Base-by-base conservation (phyloP, 2,888 invertebrate genomes). In the Melanophora roralis region DNA sequence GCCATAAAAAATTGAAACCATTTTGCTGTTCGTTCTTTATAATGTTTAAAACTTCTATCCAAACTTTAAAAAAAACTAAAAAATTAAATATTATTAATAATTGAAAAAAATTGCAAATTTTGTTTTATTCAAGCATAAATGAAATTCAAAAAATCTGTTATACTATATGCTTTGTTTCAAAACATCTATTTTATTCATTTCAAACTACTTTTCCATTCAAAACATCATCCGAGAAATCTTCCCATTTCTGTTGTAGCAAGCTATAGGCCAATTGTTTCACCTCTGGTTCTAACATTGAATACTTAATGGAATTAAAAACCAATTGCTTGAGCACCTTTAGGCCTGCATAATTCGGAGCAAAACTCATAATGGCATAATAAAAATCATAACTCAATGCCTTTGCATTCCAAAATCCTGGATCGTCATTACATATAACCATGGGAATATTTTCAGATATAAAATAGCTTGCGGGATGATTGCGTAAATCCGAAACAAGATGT, bases 341-440 rank as follows among this genome's bases (percentile, higher is more conserved):
- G 34, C 93, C 94, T 0, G 92, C 91, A 64, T 90, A 88, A 36
- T 89, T 88, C 1, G 92, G 91, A 55, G 93, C 92, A 83, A 94
- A 91, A 4, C 92, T 93, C 91, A 94, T 92, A 82, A 94, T 93
- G 1, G 92, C 92, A 84, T 93, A 91, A 86, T 94, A 94, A 86
- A 93, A 93, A 84, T 94, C 94, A 84, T 93, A 92, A 82, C 92
- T 93, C 1, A 94, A 85, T 0, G 91, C 93, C 43, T 90, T 90
- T 0, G 92, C 91, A 32, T 91, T 91, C 93, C 93, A 94, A 12
- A 92, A 90, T 0, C 92, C 92, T 0, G 94, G 93, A 88, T 94
- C 93, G 86, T 94, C 94, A 75, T 83, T 94, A 21, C 93, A 91
- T 45, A 94, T 90, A 0, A 94, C 92, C 1, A 93, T 86, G 0